A percentile compares a stretch with the other conserved stretches of the same genome.
Conservation (phyloP, 2,797 vertebrate species). For the Pteropus rufus region DNA sequence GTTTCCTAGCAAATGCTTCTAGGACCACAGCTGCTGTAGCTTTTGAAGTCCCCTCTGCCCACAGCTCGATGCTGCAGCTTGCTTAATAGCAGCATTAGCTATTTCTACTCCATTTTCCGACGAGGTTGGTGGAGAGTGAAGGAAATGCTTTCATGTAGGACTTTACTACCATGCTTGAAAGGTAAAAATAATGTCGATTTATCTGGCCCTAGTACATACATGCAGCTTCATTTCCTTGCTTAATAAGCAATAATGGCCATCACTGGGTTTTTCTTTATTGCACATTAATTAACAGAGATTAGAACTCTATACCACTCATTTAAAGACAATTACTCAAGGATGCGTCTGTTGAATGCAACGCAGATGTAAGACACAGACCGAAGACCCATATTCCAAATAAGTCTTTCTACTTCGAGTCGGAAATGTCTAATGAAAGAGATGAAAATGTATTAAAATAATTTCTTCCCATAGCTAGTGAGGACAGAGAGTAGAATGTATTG, state of each 20-base stretch:
- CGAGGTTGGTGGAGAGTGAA: conserved; percentile 85
- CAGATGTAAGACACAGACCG: not conserved
- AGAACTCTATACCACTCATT: not conserved
- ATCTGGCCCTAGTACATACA: conserved; percentile 67
- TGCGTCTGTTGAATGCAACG: not conserved
- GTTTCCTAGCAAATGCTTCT: conserved; percentile 81
- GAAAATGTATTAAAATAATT: not conserved
- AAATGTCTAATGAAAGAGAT: not conserved
- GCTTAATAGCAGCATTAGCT: conserved; percentile 92
- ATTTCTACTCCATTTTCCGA: conserved; percentile 89
- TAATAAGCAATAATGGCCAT: conserved; percentile 66
- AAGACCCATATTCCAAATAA: not conserved
- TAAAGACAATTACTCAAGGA: not conserved
- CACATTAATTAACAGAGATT: not conserved
- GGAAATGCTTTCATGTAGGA: conserved; percentile 91
- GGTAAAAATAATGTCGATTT: conserved; percentile 80
- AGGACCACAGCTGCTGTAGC: conserved; percentile 79
- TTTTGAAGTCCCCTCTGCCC: conserved; percentile 92
- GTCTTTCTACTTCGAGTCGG: not conserved
- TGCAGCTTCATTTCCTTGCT: conserved; percentile 73
- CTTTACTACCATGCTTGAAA: conserved; percentile 80
- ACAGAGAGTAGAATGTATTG: not conserved
- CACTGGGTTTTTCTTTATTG: not conserved
- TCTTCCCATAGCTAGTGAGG: not conserved
- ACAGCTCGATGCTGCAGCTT: conserved; percentile 92